Evolutionary conservation across 2,113 vertebrate genomes (phyloP).

Genomic region (Numida meleagris): DNA sequence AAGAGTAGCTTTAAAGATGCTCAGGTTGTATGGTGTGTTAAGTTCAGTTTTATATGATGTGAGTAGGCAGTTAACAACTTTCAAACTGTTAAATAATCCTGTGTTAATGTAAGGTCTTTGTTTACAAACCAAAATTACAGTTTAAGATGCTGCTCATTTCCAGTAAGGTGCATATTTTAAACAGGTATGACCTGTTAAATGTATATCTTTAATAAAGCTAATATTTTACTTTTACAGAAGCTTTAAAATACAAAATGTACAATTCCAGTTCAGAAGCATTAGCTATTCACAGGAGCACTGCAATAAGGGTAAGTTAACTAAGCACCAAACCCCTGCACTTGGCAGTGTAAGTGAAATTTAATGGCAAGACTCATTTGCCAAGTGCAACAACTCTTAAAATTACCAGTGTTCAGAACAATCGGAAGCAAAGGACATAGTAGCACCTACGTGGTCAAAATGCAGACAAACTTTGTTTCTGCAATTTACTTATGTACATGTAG

Average conservation of each 20-base stretch:
- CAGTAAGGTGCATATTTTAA: conserved; percentile 69
- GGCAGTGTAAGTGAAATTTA: conserved; percentile 69
- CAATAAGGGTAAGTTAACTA: conserved; percentile 74
- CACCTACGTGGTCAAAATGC: conserved; percentile 74
- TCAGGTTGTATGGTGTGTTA: background rate
- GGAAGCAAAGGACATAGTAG: conserved; percentile 77
- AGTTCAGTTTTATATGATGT: background rate
- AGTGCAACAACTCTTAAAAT: conserved; percentile 76
- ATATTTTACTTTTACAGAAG: conserved; percentile 84
- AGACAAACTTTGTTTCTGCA: conserved; percentile 56
- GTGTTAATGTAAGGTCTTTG: conserved; percentile 30
- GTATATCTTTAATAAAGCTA: conserved; percentile 87
- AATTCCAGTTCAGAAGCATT: conserved; percentile 84
- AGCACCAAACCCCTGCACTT: conserved; percentile 75
- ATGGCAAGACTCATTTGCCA: conserved; percentile 75
- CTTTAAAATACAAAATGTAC: conserved; percentile 88
- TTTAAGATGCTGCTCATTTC: conserved; percentile 55
- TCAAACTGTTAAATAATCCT: conserved; percentile 53
- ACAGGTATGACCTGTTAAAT: conserved; percentile 80
- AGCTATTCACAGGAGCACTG: conserved; percentile 81
- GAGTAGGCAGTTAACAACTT: conserved; percentile 65
- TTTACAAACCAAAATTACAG: conserved; percentile 56
- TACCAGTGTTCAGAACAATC: conserved; percentile 78
- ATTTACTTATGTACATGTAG: conserved; percentile 47
- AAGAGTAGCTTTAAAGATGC: background rate